Conservation (phyloP, 1,140 invertebrate species). For the Semibalanus balanoides region DNA sequence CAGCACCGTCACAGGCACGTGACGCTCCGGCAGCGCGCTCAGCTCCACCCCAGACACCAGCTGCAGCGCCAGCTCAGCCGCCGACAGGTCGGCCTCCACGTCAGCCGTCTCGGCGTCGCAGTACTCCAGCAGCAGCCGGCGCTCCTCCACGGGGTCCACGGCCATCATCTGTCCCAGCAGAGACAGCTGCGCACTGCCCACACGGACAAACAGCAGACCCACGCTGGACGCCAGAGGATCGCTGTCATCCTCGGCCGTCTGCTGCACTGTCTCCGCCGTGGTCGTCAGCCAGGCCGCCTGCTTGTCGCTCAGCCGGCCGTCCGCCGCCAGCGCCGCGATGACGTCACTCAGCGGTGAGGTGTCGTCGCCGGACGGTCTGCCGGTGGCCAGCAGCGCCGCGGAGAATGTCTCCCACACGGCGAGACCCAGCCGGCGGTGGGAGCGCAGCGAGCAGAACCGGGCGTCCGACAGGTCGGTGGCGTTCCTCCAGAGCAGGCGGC, state of each 20-base stretch:
- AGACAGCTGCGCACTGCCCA: conserved; percentile 31
- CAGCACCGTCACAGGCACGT: background rate
- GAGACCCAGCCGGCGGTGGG: background rate
- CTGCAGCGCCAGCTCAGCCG: background rate
- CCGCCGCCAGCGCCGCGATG: conserved; percentile 4
- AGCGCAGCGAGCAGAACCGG: background rate
- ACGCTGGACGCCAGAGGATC: background rate
- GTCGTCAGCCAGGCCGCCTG: conserved; percentile 10
- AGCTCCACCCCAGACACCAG: background rate
- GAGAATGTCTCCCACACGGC: background rate
- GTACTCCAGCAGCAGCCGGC: conserved; percentile 48
- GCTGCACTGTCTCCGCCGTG: conserved; percentile 14
- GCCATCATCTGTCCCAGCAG: conserved; percentile 32
- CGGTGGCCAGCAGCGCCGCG: background rate
- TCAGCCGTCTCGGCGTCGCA: conserved; percentile 42
- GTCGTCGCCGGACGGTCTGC: background rate
- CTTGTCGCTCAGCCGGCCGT: conserved; percentile 2
- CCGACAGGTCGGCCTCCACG: conserved; percentile 13
- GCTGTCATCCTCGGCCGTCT: conserved; percentile 18
- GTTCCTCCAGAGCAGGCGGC: background rate
- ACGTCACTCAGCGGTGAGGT: background rate
- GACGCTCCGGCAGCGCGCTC: background rate
- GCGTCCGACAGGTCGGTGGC: background rate
- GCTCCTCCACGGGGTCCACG: conserved; percentile 60
- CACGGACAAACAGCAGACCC: conserved; percentile 4